Evolutionary conservation across 2,888 invertebrate genomes (phyloP).

Genomic region (Cordilura impudica): DNA sequence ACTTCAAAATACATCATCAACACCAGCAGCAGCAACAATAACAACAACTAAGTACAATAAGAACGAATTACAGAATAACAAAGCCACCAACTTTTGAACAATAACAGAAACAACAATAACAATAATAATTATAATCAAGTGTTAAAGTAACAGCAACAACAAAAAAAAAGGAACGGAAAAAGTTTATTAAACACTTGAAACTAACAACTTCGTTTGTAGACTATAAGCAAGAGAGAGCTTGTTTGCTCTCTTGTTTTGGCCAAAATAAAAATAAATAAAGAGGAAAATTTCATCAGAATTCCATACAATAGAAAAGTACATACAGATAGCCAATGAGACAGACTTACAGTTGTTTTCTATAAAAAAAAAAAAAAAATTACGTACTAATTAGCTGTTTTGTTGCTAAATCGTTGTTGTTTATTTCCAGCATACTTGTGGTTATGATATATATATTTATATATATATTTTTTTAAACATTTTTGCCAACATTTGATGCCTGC

Average conservation of each 20-base stretch:
- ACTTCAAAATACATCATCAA: slow-evolving; percentile 38
- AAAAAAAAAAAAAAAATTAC: not conserved
- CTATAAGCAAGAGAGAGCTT: slow-evolving; percentile 17
- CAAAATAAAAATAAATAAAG: not conserved
- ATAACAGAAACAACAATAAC: slow-evolving; percentile 34
- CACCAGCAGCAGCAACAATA: slow-evolving; percentile 25
- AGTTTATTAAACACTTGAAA: not conserved
- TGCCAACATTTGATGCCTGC: slow-evolving; percentile 57
- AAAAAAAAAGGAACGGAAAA: not conserved
- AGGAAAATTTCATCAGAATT: not conserved
- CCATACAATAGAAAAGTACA: not conserved
- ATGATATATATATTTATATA: no score
- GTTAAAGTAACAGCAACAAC: slow-evolving; percentile 31
- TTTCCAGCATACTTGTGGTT: not conserved
- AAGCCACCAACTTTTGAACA: slow-evolving; percentile 46
- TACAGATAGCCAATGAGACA: no score
- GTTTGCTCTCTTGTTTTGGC: not conserved
- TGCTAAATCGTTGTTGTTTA: slow-evolving; percentile 1
- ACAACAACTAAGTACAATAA: not conserved
- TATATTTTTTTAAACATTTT: not conserved
- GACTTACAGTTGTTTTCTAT: not conserved
- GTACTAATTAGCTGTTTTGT: not conserved
- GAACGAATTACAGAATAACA: slow-evolving; percentile 16
- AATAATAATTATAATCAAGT: slow-evolving; percentile 51
- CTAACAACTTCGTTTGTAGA: slow-evolving; percentile 9